Percentiles rank a stretch among this genome's conserved stretches.
These are phyloP conservation scores for Tridacna crocea DNA, from an alignment of 2,888 invertebrate species.

Conservation along the genomic window DNA sequence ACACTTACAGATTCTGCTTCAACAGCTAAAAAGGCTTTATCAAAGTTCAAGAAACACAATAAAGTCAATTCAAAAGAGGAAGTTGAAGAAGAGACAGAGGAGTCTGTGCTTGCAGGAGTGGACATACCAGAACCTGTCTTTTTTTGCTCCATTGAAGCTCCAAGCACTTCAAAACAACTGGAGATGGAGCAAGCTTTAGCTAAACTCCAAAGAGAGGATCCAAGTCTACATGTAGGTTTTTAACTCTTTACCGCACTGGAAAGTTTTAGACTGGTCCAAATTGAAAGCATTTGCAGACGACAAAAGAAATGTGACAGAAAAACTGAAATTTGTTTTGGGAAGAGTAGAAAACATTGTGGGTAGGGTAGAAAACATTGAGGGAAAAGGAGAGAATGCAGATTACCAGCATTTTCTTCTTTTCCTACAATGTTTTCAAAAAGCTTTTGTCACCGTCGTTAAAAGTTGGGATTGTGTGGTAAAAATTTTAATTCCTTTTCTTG, in stretches of 20 bases:
- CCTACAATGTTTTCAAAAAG: too few species aligned
- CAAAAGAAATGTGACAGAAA: background rate
- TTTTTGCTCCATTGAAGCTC: conserved; percentile 97
- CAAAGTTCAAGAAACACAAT: conserved; percentile 20
- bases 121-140: conserved; percentile 97
- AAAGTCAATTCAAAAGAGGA: conserved; percentile 19
- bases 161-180: conserved; percentile 90
- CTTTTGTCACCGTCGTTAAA: too few species aligned
- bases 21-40: conserved; percentile 62
- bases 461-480: too few species aligned
- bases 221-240: conserved; percentile 84
- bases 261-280: background rate
- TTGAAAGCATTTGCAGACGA: background rate
- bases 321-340: background rate
- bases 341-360: conserved; percentile 1
- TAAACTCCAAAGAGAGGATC: conserved; percentile 95
- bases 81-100: conserved; percentile 36
- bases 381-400: too few species aligned
- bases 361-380: background rate
- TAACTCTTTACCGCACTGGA: background rate
- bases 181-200: conserved; percentile 92
- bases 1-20: conserved; percentile 81
- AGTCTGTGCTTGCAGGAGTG: conserved; percentile 86
- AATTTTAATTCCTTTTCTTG: too few species aligned
- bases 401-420: too few species aligned